Evolutionary conservation across 1,140 invertebrate species (phyloP), one percentile per base, ranked within the genome.

Genomic region (Polyergus mexicanus): DNA sequence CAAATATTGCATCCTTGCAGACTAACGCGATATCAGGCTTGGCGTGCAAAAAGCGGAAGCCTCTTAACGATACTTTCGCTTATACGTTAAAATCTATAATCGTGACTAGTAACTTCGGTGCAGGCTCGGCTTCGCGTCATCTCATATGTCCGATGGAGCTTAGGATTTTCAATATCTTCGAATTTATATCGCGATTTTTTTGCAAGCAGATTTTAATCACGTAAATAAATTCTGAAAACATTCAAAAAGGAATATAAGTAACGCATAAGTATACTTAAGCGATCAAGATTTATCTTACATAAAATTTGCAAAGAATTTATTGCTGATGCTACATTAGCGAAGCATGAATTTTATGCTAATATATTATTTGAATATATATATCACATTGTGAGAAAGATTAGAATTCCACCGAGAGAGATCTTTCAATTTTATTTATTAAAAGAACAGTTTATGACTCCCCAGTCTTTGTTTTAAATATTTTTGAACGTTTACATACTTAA

Each of bases 11-110:
- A 83, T 65, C 41, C 32, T 86, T 86, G 62, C 66, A 83, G 77
- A 56, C 44, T 80, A 69, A 80, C 77, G 65, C 63, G 47, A 51
- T 69, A 80, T 80, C 41, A 77, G 54, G 60, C 28, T 51, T 58
- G 58, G 16, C 22, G 47, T n/a, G 32, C 22, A 63, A 84, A 68
- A 65, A 66, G 54, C 74, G 62, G 87, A 71, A 72, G 84, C 71
- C 76, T 74, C 60, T 76, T 83, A 76, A 76, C 58, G 81, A 85
- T 88, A 85, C 88, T 86, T 83, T 76, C 76, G 86, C 76, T 69
- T 65, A 83, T 65, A 63, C 54, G 83, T 28, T 60, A 51, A 60
- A 38, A 68, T 28, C 58, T 68, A 58, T 88, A 78, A 88, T 76
- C 72, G 63, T 74, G 41, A 69, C 32, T 63, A 54, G 68, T 72